phyloP scores from a whole-genome alignment of 2,113 vertebrate species.

The Ciconia boyciana region DNA sequence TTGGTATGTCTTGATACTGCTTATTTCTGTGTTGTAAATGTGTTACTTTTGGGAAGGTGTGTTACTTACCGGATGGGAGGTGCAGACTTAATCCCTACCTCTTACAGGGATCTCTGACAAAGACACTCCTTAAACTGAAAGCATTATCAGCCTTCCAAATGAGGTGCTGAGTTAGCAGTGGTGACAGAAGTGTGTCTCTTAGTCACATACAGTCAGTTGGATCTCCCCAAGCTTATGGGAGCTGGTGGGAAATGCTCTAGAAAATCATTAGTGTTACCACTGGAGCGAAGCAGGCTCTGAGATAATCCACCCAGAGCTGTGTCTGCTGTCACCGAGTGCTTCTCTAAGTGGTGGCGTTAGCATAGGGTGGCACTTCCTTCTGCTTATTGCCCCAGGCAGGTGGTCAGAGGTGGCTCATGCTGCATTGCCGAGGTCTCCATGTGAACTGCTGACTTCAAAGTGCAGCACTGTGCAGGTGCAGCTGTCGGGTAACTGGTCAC shows the following conservation, averaged over 20 bases:
- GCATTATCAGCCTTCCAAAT: background rate
- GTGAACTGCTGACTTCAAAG: background rate
- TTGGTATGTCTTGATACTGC: background rate
- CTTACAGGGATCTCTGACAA: background rate
- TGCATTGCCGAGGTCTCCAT: fast-evolving
- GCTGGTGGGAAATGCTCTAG: background rate
- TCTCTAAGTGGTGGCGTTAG: background rate
- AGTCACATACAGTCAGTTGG: background rate
- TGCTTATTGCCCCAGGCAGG: background rate
- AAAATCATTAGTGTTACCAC: background rate
- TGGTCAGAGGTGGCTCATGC: background rate
- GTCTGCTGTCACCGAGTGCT: background rate
- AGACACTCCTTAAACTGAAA: background rate
- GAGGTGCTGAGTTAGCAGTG: background rate
- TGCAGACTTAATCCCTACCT: background rate
- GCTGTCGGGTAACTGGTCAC: background rate
- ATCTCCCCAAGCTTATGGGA: background rate
- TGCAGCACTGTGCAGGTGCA: background rate
- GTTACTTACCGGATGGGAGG: background rate
- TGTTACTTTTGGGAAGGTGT: background rate
- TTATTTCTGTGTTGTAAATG: background rate
- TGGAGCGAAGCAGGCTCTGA: background rate
- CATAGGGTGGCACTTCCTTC: background rate
- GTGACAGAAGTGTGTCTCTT: background rate
- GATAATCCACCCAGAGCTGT: background rate